These are phyloP conservation scores for Drosophila peninsularis DNA, from an alignment of 2,888 invertebrate species.

Conservation along the genomic window DNA sequence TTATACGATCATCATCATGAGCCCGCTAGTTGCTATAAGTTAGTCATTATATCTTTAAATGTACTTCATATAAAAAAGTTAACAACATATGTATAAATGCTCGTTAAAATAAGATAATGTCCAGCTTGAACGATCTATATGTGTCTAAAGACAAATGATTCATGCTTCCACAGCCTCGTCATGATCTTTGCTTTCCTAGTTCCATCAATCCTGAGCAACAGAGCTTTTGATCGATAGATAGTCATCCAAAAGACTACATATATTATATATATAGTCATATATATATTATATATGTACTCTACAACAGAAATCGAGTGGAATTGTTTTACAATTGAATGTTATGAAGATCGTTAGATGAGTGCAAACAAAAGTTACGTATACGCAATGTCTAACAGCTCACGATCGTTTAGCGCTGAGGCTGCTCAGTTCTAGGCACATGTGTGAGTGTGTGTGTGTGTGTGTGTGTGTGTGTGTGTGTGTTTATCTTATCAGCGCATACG, in stretches of 20 bases:
- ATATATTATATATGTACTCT: background rate
- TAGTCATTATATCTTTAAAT: background rate
- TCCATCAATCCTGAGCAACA: too few species aligned
- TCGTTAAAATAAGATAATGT: too few species aligned
- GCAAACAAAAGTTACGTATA: constrained; percentile 24
- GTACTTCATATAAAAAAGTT: too few species aligned
- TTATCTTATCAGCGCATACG: constrained; percentile 57
- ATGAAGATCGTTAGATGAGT: constrained; percentile 1
- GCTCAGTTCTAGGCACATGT: constrained; percentile 1
- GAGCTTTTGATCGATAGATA: too few species aligned
- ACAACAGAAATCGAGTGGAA: background rate
- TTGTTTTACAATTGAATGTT: background rate
- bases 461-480: background rate
- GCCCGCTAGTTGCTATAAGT: background rate
- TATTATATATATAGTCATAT: too few species aligned
- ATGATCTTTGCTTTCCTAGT: too few species aligned
- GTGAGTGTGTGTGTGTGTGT: background rate
- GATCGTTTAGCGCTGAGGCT: constrained; percentile 27
- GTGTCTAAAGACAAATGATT: too few species aligned
- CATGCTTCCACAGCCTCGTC: too few species aligned
- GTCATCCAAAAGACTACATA: too few species aligned
- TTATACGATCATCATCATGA: too few species aligned
- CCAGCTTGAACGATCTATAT: too few species aligned
- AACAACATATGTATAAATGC: too few species aligned
- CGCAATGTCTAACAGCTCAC: constrained; percentile 19